Evolutionary conservation across 1,140 invertebrate species (phyloP), one percentile per base, ranked within the genome.

Genomic region (Archegozetes longisetosus): DNA sequence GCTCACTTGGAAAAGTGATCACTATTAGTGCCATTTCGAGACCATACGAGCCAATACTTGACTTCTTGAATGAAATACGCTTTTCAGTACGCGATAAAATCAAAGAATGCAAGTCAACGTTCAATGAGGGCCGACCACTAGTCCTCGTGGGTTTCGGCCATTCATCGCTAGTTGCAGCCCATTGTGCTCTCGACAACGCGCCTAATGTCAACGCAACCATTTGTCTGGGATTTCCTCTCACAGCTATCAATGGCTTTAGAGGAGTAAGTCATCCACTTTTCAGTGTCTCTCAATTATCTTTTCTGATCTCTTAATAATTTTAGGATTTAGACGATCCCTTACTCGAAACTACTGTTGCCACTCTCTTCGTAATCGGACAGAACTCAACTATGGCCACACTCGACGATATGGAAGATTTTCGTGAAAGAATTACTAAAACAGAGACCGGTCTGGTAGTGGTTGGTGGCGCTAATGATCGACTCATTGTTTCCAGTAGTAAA

Each of bases 301-400:
- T n/a, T n/a, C n/a, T 63, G 24, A 52, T 14, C 1, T 58, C 17
- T 62, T 24, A 1, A 20, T 61, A 13, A 23, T 53, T 60, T n/a
- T 52, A 75, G 73, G 78, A 82, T 55, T 78, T 85, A 0, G 85
- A 88, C 64, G 86, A 90, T 70, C 78, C 77, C 2, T 67, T 89
- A 22, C 71, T 88, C 65, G 85, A 86, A 62, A 75, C 83, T 46
- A 78, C 79, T 64, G 80, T 79, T 50, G 85, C 86, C 0, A 82
- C 84, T 9, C 72, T 88, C 63, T 89, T 89, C 74, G 77, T 88
- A 0, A 80, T 87, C 63, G 87, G 87, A 2, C 83, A 89, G 68
- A 80, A 84, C 69, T 78, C 85, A 0, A 77, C 74, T 55, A 71
- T 70, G 50, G 73, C 71, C 53, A 80, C 79, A 24, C 71, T 81